Evolutionary conservation across 2,113 vertebrate genomes (phyloP).

Genomic region (Tinamus guttatus): DNA sequence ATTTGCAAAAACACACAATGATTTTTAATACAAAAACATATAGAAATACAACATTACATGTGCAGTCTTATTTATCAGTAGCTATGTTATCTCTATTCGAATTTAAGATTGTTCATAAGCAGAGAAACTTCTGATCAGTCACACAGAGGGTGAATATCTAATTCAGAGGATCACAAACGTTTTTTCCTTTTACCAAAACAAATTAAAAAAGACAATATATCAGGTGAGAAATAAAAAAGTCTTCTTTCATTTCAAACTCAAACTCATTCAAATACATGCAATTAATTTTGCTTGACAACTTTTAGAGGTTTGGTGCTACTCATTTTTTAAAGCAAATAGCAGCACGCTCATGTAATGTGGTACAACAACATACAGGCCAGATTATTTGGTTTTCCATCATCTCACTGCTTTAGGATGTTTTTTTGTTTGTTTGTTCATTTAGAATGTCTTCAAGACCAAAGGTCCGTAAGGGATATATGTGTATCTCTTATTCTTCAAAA

Average conservation of each 20-base stretch:
- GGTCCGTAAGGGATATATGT: background rate
- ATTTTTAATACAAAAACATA: background rate
- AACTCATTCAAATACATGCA: background rate
- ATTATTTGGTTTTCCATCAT: background rate
- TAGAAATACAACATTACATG: background rate
- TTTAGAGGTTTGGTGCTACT: background rate
- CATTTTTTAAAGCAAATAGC: background rate
- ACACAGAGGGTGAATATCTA: background rate
- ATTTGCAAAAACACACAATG: background rate
- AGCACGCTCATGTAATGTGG: background rate
- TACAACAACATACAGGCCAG: fast-evolving
- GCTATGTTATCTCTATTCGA: background rate
- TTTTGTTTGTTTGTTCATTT: too few relatives aligned
- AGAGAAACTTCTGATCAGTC: background rate
- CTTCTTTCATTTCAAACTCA: background rate
- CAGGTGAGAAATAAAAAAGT: background rate
- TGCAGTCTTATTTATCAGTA: background rate
- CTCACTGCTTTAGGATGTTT: background rate
- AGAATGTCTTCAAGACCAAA: background rate
- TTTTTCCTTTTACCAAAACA: background rate
- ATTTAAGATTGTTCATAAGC: background rate
- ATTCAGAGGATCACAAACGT: background rate
- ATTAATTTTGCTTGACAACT: background rate
- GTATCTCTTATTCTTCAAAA: background rate
- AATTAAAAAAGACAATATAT: background rate